A percentile compares a stretch with the other conserved stretches of the same genome.
Conservation (phyloP, 2,888 invertebrate genomes). For the Meloe dianella region DNA sequence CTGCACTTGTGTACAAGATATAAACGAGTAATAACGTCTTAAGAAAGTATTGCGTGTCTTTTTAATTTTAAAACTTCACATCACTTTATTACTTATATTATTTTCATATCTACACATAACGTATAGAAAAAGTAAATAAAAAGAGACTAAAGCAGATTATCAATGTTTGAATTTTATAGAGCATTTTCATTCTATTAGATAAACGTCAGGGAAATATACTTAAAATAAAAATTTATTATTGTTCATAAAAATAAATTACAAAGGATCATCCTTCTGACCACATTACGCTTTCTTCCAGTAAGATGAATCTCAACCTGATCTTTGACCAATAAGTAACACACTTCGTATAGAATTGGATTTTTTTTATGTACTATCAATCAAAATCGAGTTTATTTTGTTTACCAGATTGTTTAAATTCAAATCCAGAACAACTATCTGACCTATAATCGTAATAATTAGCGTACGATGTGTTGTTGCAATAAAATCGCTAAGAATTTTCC, state of each 20-base stretch:
- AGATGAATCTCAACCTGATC: not conserved
- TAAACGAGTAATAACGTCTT: conserved; percentile 17
- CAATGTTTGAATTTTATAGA: not conserved
- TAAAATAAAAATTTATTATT: not conserved
- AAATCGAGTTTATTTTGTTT: no score
- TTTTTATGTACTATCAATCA: no score
- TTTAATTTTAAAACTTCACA: not conserved
- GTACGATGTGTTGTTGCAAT: no score
- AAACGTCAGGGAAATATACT: not conserved
- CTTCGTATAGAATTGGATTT: no score
- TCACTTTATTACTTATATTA: not conserved
- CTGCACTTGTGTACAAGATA: conserved; percentile 25
- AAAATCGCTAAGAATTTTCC: no score
- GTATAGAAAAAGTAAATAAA: not conserved
- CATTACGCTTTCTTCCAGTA: not conserved
- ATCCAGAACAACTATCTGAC: no score
- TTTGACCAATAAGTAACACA: no score
- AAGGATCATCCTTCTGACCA: not conserved
- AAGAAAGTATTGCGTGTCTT: conserved; percentile 1
- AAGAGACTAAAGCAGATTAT: not conserved
- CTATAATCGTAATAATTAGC: no score
- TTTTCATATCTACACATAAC: not conserved
- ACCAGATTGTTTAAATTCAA: no score
- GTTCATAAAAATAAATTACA: not conserved
- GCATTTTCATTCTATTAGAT: not conserved